phyloP scores from a whole-genome alignment of 2,113 vertebrate species.

The Casuarius casuarius region DNA sequence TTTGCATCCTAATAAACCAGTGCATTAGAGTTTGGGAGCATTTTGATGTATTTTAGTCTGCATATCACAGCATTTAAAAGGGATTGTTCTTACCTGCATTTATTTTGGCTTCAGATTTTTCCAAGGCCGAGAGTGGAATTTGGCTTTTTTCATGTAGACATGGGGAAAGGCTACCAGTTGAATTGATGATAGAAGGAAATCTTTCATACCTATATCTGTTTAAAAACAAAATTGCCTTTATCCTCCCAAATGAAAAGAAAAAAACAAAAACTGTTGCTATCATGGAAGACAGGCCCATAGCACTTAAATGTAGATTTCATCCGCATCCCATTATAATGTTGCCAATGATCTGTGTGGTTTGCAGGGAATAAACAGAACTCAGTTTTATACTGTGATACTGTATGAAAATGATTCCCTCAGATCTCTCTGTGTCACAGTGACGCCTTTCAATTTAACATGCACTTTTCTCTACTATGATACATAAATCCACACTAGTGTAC shows the following conservation, averaged over 20 bases:
- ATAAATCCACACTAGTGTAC: neutral
- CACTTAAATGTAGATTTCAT: neutral
- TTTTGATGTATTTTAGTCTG: neutral
- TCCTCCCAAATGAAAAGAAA: neutral
- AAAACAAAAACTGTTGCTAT: neutral
- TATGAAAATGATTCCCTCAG: fast-evolving
- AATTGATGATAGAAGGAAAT: conserved; percentile 68
- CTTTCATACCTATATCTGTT: conserved; percentile 78
- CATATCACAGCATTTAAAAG: neutral
- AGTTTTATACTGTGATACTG: neutral
- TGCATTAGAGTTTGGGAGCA: neutral
- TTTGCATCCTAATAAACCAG: neutral
- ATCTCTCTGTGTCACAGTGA: neutral
- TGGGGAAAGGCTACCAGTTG: conserved; percentile 62
- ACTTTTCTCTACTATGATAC: neutral
- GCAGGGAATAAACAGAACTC: neutral
- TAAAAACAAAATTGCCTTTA: conserved; percentile 24
- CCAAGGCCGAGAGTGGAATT: conserved; percentile 38
- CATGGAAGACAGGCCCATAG: neutral
- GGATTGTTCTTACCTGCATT: conserved; percentile 63
- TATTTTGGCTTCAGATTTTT: conserved; percentile 64
- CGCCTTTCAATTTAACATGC: neutral
- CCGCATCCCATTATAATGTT: neutral
- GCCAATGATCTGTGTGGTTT: neutral
- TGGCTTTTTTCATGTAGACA: conserved; percentile 70